Percentiles rank a stretch among this genome's conserved stretches.
Evolutionary conservation across 2,888 invertebrate genomes (phyloP).

Genomic region (Fabriciana adippe): DNA sequence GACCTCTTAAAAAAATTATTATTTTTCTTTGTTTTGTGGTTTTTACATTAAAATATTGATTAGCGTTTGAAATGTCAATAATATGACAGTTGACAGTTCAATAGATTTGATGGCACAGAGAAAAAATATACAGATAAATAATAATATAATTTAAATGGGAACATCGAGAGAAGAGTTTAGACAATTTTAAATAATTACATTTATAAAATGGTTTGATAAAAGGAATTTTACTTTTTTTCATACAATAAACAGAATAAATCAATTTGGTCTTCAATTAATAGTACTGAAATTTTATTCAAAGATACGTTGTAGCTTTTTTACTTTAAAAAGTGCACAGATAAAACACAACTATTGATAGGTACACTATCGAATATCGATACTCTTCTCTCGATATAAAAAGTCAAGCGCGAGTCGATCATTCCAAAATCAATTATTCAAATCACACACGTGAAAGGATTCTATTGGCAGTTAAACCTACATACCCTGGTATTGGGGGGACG

Average conservation of each 20-base stretch:
- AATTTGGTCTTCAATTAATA: too few relatives aligned
- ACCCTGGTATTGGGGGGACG: slow-evolving; percentile 77
- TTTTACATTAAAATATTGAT: too few relatives aligned
- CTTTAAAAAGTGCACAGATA: too few relatives aligned
- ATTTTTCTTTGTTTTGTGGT: too few relatives aligned
- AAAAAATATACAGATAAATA: slow-evolving; percentile 7
- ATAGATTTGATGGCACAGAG: slow-evolving; percentile 12
- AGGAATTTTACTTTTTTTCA: too few relatives aligned
- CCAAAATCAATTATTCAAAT: slow-evolving; percentile 4
- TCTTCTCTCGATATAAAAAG: slow-evolving; percentile 9
- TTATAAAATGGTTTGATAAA: too few relatives aligned
- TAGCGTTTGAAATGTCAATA: neutral
- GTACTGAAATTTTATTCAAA: too few relatives aligned
- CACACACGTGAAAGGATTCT: slow-evolving; percentile 35
- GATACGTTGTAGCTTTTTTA: too few relatives aligned
- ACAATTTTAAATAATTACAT: neutral
- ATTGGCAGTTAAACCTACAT: slow-evolving; percentile 68
- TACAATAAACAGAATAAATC: too few relatives aligned
- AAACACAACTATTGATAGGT: neutral
- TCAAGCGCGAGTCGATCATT: slow-evolving; percentile 9
- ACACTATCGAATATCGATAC: slow-evolving; percentile 4
- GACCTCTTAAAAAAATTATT: too few relatives aligned
- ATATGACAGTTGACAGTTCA: neutral
- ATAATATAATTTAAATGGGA: neutral
- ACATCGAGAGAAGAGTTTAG: neutral